phyloP scores from a whole-genome alignment of 53 echinoderm and acorn worm species.

The Luidia sarsii region DNA sequence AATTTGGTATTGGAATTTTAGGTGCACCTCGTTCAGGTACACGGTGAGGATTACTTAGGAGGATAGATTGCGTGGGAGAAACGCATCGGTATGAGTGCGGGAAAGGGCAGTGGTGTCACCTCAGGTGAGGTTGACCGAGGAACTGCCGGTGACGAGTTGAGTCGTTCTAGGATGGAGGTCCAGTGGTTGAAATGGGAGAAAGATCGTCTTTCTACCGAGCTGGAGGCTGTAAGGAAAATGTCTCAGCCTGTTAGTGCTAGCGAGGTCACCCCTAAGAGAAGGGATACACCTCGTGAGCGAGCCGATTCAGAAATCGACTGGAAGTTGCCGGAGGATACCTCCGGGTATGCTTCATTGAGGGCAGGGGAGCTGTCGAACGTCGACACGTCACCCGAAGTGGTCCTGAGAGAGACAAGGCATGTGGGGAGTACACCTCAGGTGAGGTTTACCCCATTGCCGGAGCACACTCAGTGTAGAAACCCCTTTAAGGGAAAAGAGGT shows the following conservation, averaged over 20 bases:
- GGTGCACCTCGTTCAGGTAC: no score
- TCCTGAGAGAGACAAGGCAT: not conserved
- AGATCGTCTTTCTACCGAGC: not conserved
- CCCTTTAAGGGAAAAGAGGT: not conserved
- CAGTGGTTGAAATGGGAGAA: not conserved
- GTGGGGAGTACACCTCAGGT: not conserved
- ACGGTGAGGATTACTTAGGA: no score
- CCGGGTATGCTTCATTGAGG: not conserved
- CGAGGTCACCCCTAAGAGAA: no score
- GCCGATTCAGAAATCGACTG: conserved; percentile 1
- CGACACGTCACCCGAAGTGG: not conserved
- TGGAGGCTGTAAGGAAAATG: not conserved
- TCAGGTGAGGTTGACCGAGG: no score
- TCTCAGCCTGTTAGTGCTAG: no score
- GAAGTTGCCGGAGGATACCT: conserved; percentile 15
- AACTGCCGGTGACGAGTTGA: not conserved
- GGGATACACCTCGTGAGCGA: no score
- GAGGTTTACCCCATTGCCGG: not conserved
- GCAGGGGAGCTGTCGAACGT: not conserved
- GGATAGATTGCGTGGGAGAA: no score
- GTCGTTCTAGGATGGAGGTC: conserved; percentile 1
- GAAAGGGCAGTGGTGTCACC: no score
- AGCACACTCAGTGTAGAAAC: not conserved
- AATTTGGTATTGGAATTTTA: no score
- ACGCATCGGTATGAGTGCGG: no score